phyloP scores from a whole-genome alignment of 2,797 vertebrate genomes.

The Lithobates sylvaticus region DNA sequence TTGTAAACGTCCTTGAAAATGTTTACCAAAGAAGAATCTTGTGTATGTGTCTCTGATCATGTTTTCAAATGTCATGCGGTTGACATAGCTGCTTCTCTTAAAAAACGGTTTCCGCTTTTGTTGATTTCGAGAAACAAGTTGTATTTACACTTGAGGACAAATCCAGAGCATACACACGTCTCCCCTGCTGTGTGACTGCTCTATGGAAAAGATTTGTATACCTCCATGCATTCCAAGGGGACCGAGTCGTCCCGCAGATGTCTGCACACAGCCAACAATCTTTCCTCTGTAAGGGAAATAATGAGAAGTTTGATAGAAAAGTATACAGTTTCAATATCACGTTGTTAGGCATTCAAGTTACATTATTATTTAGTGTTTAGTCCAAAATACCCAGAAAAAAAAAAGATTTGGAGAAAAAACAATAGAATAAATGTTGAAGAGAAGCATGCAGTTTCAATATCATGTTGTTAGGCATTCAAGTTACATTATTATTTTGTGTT shows the following conservation, averaged over 20 bases:
- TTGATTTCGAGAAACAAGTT: constrained; percentile 28
- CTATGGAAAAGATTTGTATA: constrained; percentile 16
- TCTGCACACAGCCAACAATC: neutral
- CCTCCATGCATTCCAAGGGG: constrained; percentile 18
- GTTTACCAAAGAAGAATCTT: constrained; percentile 43
- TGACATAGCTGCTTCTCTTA: neutral
- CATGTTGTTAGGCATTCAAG: too few species aligned
- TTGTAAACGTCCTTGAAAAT: constrained; percentile 36
- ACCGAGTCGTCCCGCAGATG: constrained; percentile 5
- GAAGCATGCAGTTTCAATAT: too few species aligned
- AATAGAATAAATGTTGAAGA: too few species aligned
- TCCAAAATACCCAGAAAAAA: too few species aligned
- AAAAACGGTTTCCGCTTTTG: constrained; percentile 32
- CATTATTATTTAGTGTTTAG: too few species aligned
- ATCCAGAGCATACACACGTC: neutral
- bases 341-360: too few species aligned
- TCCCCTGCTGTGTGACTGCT: constrained; percentile 26
- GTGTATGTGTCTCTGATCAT: constrained; percentile 29
- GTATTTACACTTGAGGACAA: constrained; percentile 29
- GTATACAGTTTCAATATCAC: neutral
- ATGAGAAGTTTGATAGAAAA: neutral
- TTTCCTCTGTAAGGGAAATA: neutral
- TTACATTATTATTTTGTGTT: too few species aligned
- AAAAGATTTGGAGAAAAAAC: too few species aligned
- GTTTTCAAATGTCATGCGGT: constrained; percentile 21